phyloP scores from a whole-genome alignment of 2,113 vertebrate genomes.

The Pogona vitticeps region DNA sequence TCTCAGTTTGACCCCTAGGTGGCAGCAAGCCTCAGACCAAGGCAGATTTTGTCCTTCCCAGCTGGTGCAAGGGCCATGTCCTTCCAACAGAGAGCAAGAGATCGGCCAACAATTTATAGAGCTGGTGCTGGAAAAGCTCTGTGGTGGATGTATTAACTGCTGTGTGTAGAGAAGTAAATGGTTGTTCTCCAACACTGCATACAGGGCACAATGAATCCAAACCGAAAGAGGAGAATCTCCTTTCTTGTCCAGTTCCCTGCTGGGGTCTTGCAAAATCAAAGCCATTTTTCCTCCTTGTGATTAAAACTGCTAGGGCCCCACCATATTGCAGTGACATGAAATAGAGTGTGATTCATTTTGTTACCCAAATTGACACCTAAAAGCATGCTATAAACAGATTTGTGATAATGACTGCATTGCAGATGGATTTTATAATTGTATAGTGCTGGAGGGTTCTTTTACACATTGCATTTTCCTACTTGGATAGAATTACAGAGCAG shows the following conservation, averaged over 20 bases:
- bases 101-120: neutral
- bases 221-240: neutral
- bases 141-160: neutral
- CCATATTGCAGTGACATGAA: neutral
- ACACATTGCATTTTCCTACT: neutral
- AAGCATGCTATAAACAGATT: neutral
- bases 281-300: neutral
- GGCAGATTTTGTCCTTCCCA: neutral
- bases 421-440: neutral
- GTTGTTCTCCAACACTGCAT: neutral
- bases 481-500: neutral
- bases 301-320: neutral
- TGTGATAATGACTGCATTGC: neutral
- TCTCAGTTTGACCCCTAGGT: slow-evolving; percentile 15
- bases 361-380: neutral
- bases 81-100: neutral
- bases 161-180: neutral
- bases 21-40: slow-evolving; percentile 29
- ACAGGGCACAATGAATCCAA: neutral
- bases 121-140: neutral
- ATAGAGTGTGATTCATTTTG: neutral
- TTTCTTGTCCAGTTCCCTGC: neutral
- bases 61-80: neutral
- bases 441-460: neutral
- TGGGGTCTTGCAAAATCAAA: neutral